Conservation (phyloP, 1,140 invertebrate genomes). For the Ips typographus region DNA sequence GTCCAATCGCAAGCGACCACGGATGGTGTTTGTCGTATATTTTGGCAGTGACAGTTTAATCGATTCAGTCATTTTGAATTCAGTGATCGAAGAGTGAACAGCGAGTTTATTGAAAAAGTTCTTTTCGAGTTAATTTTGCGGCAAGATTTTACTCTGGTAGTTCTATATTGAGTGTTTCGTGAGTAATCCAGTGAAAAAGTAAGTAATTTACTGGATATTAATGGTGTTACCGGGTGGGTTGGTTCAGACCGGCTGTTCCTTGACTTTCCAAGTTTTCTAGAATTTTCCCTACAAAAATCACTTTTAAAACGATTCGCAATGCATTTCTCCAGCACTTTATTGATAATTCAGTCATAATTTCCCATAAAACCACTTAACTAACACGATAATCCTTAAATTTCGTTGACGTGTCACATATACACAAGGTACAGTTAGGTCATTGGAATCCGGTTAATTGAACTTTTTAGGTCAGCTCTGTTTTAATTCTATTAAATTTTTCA, state of each 20-base stretch:
- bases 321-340: too few relatives aligned
- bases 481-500: background rate
- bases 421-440: background rate
- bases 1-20: slow-evolving; percentile 30
- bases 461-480: background rate
- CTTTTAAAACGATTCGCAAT: too few relatives aligned
- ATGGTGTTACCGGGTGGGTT: background rate
- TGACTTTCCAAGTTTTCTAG: too few relatives aligned
- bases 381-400: background rate
- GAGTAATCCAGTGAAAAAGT: background rate
- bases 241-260: background rate
- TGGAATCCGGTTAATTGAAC: background rate
- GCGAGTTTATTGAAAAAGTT: background rate
- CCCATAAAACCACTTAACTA: background rate
- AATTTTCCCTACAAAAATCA: too few relatives aligned
- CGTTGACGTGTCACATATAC: background rate
- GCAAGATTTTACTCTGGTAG: background rate
- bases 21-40: slow-evolving; percentile 20
- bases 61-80: slow-evolving; percentile 30
- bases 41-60: slow-evolving; percentile 22
- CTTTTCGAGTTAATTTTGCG: background rate
- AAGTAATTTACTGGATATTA: background rate
- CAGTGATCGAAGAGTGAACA: background rate
- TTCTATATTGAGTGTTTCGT: background rate
- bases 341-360: background rate